Percentiles rank a stretch among this genome's conserved stretches.
These are phyloP conservation scores for Parasteatoda tepidariorum DNA, from an alignment of 1,140 invertebrate genomes.

Conservation along the genomic window DNA sequence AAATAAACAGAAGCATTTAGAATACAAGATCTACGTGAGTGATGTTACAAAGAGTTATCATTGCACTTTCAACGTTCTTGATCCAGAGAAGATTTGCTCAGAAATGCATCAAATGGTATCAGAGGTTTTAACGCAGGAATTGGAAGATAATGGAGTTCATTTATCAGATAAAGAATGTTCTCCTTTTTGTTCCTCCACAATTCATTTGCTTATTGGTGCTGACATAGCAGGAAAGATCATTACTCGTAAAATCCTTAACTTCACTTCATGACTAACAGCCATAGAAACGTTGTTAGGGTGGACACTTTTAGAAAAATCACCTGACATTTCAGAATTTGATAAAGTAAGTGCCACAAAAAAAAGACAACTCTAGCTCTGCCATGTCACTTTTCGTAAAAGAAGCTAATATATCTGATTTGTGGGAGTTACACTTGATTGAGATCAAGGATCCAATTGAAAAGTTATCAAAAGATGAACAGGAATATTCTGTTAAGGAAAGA, in stretches of 20 bases:
- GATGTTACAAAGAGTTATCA: neutral
- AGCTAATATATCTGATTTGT: neutral
- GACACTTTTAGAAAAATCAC: neutral
- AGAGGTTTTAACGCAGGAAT: neutral
- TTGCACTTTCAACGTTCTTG: slow-evolving; percentile 10
- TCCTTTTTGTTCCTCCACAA: neutral
- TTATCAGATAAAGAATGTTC: neutral
- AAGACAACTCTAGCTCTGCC: neutral
- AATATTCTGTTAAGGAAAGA: too few relatives aligned
- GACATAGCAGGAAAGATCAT: slow-evolving; percentile 6
- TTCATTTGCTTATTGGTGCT: slow-evolving; percentile 4
- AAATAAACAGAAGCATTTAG: neutral
- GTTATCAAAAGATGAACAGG: too few relatives aligned
- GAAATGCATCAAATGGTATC: neutral
- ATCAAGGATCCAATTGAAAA: slow-evolving; percentile 1
- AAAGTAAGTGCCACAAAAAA: neutral
- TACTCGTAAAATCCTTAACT: neutral
- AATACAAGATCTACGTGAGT: neutral
- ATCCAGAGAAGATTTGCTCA: slow-evolving; percentile 8
- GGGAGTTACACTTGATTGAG: neutral
- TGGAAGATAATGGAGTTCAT: neutral
- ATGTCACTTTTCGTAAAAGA: neutral
- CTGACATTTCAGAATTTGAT: neutral
- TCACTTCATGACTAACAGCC: neutral
- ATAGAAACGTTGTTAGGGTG: slow-evolving; percentile 16